phyloP scores from a whole-genome alignment of 2,888 invertebrate species.

The Itoplectis maculator region DNA sequence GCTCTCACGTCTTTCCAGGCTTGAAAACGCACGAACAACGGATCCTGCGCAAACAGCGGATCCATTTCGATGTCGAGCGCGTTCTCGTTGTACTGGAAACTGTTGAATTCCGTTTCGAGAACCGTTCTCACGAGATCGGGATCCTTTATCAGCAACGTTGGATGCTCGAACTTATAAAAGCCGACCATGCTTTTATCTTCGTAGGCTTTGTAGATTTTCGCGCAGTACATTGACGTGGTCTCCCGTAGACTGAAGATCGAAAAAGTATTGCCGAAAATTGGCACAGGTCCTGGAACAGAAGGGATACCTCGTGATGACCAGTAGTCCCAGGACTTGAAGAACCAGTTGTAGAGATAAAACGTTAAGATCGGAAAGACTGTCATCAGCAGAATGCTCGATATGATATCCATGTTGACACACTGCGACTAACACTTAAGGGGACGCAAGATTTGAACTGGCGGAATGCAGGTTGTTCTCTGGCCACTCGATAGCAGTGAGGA shows the following conservation, averaged over 20 bases:
- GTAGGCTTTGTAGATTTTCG: background rate
- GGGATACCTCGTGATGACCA: slow-evolving; percentile 56
- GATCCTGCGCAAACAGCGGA: slow-evolving; percentile 46
- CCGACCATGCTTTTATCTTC: slow-evolving; percentile 55
- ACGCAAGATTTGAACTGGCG: background rate
- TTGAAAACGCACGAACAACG: slow-evolving; percentile 43
- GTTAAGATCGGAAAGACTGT: background rate
- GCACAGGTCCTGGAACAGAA: slow-evolving; percentile 31
- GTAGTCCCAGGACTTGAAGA: slow-evolving; percentile 23
- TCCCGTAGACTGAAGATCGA: slow-evolving; percentile 33
- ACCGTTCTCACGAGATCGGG: slow-evolving; percentile 53
- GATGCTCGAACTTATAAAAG: slow-evolving; percentile 34
- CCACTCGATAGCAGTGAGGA: too few relatives aligned
- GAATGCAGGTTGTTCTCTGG: too few relatives aligned
- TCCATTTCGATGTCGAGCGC: slow-evolving; percentile 13
- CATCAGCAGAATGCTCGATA: background rate
- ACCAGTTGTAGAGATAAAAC: slow-evolving; percentile 9
- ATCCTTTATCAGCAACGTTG: slow-evolving; percentile 46
- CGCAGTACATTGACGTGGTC: background rate
- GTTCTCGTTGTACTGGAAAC: slow-evolving; percentile 16
- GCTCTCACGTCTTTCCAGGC: slow-evolving; percentile 52
- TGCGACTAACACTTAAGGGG: background rate
- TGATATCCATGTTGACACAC: slow-evolving; percentile 1
- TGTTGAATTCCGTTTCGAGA: slow-evolving; percentile 22
- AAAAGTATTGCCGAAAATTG: slow-evolving; percentile 51